A percentile compares a stretch with the other conserved stretches of the same genome.
Evolutionary conservation across 2,113 vertebrate genomes (phyloP).

Genomic region (Oceanites oceanicus): DNA sequence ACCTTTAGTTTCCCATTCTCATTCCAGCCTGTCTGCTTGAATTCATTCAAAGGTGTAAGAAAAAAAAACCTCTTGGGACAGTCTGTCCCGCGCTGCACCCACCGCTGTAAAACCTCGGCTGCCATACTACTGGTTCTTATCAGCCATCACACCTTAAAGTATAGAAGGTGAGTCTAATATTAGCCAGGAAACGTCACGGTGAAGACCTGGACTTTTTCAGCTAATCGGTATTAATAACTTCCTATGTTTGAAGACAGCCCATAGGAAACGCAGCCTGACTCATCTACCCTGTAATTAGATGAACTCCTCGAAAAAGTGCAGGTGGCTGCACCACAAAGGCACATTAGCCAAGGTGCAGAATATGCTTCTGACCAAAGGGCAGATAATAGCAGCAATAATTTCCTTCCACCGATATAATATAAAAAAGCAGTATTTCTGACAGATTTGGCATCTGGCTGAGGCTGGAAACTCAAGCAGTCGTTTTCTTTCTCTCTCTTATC

Average conservation of each 20-base stretch:
- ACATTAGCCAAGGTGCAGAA: slow-evolving; percentile 12
- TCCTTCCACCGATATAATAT: slow-evolving; percentile 19
- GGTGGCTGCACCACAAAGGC: slow-evolving; percentile 44
- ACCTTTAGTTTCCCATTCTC: not conserved
- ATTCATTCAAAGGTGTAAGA: not conserved
- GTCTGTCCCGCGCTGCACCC: not conserved
- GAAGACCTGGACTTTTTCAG: slow-evolving; percentile 59
- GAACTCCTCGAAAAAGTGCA: slow-evolving; percentile 57
- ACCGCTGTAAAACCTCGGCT: not conserved
- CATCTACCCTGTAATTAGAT: slow-evolving; percentile 61
- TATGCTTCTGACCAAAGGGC: slow-evolving; percentile 27
- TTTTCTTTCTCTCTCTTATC: slow-evolving; percentile 22
- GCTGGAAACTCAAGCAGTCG: not conserved
- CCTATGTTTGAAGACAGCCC: slow-evolving; percentile 59
- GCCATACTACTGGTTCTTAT: slow-evolving; percentile 51
- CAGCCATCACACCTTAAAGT: slow-evolving; percentile 50
- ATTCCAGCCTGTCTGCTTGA: not conserved
- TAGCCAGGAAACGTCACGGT: slow-evolving; percentile 50
- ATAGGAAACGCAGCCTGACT: slow-evolving; percentile 60
- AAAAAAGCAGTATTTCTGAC: slow-evolving; percentile 1
- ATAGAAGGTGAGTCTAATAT: slow-evolving; percentile 45
- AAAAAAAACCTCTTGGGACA: not conserved
- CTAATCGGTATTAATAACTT: slow-evolving; percentile 59
- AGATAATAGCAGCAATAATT: slow-evolving; percentile 42
- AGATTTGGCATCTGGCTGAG: slow-evolving; percentile 15